Base-by-base conservation (phyloP, 2,888 invertebrate genomes). In the Cheilosia scutellata region DNA sequence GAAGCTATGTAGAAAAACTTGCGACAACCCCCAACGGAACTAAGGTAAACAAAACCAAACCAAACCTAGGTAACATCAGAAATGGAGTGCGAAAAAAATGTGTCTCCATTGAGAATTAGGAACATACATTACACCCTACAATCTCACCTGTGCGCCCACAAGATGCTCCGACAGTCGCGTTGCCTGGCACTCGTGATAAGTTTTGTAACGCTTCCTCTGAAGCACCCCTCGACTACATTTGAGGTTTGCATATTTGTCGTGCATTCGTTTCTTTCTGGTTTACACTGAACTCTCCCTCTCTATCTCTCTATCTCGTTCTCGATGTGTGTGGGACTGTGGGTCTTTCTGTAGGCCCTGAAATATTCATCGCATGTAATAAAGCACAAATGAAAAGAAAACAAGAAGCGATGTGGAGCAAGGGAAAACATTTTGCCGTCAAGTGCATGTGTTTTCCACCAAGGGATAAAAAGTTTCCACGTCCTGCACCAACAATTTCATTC, bases 331-430 rank as follows among this genome's bases (percentile, higher is more conserved):
- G 29, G 33, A 33, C 40, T 4, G 47, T n/a, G 77, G 51, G 63
- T 42, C 31, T 60, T 68, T 65, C 70, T 70, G 49, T 74, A 63
- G 74, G 44, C 51, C 74, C 70, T 79, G 31, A 83, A 83, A 83
- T 74, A 83, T 79, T 83, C 74, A 79, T 16, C 66, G 71, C 66
- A 83, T 78, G 78, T 83, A 74, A 83, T 79, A 83, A 75, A 83
- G 74, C 74, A 74, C 79, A 83, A 78, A 83, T 79, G 74, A 83
- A 83, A 79, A 83, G 74, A 83, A 83, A 83, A 78, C 74, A 79
- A 74, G 63, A 47, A 79, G 58, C 62, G 44, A 33, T 27, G 37
- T 29, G 49, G 49, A 62, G 47, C 75, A 55, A 55, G 79, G 70
- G 63, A 65, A 72, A 72, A 78, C 53, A 82, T 83, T 83, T 83